Percentiles rank a stretch among this genome's conserved stretches.
phyloP scores from a whole-genome alignment of 2,888 invertebrate species.

The Xestobium rufovillosum region DNA sequence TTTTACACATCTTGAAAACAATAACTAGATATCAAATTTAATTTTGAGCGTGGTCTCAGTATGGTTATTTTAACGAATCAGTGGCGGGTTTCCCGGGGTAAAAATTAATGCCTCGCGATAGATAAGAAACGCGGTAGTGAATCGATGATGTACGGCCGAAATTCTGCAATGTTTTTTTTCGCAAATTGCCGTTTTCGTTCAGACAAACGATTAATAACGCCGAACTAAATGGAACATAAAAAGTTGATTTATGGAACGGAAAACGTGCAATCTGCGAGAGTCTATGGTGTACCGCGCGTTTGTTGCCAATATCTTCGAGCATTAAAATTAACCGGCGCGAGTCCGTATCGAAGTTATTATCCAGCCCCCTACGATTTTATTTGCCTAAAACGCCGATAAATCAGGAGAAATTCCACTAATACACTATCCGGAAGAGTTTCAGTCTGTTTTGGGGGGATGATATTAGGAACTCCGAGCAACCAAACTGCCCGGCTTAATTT shows the following conservation, averaged over 20 bases:
- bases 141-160: constrained; percentile 33
- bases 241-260: constrained; percentile 42
- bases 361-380: too few species aligned
- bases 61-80: too few species aligned
- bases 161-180: constrained; percentile 30
- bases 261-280: constrained; percentile 36
- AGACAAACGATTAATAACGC: constrained; percentile 42
- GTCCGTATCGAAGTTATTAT: too few species aligned
- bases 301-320: constrained; percentile 36
- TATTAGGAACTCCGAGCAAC: constrained; percentile 30
- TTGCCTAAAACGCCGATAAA: neutral
- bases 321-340: constrained; percentile 42
- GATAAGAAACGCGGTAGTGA: constrained; percentile 23
- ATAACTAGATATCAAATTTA: too few species aligned
- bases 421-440: constrained; percentile 29
- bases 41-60: too few species aligned
- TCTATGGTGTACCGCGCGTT: constrained; percentile 27
- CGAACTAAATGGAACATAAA: constrained; percentile 42
- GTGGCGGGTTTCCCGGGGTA: neutral
- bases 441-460: constrained; percentile 24
- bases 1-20: too few species aligned
- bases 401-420: constrained; percentile 18
- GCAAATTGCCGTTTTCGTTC: constrained; percentile 37
- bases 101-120: neutral
- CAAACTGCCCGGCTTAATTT: constrained; percentile 31